Base-by-base conservation (phyloP, 2,888 invertebrate genomes). In the Listrodromus nycthemerus region DNA sequence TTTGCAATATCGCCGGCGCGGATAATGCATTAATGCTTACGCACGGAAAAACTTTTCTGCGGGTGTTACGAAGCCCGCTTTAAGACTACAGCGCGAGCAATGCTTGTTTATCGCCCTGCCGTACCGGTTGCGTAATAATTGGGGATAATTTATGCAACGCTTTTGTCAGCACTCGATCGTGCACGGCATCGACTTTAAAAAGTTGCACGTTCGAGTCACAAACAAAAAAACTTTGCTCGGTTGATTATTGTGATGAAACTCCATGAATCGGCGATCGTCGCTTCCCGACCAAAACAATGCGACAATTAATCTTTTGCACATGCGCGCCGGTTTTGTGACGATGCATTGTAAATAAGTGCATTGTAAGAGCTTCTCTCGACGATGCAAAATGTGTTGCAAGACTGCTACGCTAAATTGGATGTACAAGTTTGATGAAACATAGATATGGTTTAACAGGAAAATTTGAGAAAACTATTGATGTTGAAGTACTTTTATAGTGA, bases 91-190 rank as follows among this genome's bases (percentile, higher is more conserved):
- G 16, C 45, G 21, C n/a, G 19, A 0, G 61, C 4, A 63, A n/a
- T 55, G 67, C 52, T 75, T 52, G 52, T 70, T 69, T 45, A 81
- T 81, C 45, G 63, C 58, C 19, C 27, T 61, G 52, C 19, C n/a
- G 4, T 55, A 48, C 19, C 10, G 4, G 16, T 75, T 63, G 13
- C 21, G 63, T 41, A 41, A 45, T 33, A 69, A 45, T 63, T 41
- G 1, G 16, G 30, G 30, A 41, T 30, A 63, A 76, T 45, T 81
- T 81, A 70, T 75, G 55, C 48, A 70, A 71, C 58, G 21, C 45
- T 66, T 63, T n/a, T 10, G 65, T 52, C 75, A 66, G 50, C 52
- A 41, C 24, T n/a, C 16, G 37, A 70, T 33, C 19, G 21, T 24
- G 48, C 10, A 27, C 10, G 48, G 19, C 19, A 63, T 19, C 48